phyloP scores from a whole-genome alignment of 2,888 invertebrate genomes.

The Monochamus alternatus region DNA sequence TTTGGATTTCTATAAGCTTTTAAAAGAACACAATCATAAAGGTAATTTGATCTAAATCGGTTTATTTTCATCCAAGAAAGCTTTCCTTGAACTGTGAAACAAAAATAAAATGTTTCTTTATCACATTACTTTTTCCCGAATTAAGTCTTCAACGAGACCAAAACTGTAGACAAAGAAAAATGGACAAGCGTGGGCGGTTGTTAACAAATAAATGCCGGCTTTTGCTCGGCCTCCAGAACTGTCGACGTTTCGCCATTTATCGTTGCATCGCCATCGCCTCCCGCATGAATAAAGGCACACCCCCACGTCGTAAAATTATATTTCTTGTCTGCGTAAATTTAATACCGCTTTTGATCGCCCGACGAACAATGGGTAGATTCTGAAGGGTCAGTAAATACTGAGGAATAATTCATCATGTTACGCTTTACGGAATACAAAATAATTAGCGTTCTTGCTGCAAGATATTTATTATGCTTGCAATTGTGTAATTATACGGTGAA shows the following conservation, averaged over 20 bases:
- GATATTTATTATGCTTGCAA: background rate
- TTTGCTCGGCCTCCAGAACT: constrained; percentile 10
- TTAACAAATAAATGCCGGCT: constrained; percentile 20
- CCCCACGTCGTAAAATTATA: constrained; percentile 20
- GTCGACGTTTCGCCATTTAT: constrained; percentile 22
- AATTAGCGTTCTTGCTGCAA: constrained; percentile 2
- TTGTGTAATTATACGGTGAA: background rate
- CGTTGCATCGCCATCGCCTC: constrained; percentile 16
- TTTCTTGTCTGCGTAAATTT: constrained; percentile 10
- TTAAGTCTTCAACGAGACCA: background rate
- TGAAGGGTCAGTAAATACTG: background rate
- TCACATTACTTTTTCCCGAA: background rate
- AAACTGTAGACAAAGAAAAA: constrained; percentile 7
- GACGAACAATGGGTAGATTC: constrained; percentile 3
- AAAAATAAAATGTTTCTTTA: background rate
- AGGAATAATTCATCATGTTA: background rate
- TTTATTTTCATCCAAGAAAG: too few species aligned
- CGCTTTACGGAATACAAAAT: constrained; percentile 3
- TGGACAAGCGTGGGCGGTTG: constrained; percentile 12
- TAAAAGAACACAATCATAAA: too few species aligned
- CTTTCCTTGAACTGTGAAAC: too few species aligned
- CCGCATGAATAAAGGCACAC: constrained; percentile 17
- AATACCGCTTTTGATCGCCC: constrained; percentile 15
- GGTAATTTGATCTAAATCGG: too few species aligned
- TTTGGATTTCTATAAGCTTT: too few species aligned